Conservation (phyloP, 53 echinoderm and acorn worm genomes). For the Hippasteria phrygiana region DNA sequence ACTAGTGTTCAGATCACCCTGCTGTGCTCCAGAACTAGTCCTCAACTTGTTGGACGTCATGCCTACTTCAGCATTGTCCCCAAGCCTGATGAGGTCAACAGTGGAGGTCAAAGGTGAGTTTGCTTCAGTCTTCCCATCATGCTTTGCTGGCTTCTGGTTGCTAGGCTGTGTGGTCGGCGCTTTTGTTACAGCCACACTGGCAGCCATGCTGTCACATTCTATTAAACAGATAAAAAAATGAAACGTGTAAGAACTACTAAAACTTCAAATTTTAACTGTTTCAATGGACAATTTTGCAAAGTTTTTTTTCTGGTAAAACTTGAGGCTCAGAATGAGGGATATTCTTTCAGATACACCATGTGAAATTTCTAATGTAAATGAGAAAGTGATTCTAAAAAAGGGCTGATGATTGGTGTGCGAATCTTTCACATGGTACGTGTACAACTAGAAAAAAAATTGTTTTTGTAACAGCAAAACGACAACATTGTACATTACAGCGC, state of each 20-base stretch:
- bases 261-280: too few relatives aligned
- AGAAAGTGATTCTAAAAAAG: too few relatives aligned
- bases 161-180: constrained; percentile 28
- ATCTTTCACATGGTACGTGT: too few relatives aligned
- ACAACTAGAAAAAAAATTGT: too few relatives aligned
- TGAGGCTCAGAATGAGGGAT: too few relatives aligned
- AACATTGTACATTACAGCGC: too few relatives aligned
- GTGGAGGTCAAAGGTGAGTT: neutral
- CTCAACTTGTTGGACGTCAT: neutral
- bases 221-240: neutral
- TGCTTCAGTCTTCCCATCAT: constrained; percentile 34
- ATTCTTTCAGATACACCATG: too few relatives aligned
- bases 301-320: too few relatives aligned
- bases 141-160: neutral
- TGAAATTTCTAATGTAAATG: too few relatives aligned
- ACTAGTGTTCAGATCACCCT: neutral
- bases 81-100: neutral
- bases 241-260: neutral
- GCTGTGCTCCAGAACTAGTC: neutral
- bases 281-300: too few relatives aligned
- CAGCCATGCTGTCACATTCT: constrained; percentile 48
- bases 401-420: too few relatives aligned
- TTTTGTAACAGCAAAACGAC: too few relatives aligned
- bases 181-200: constrained; percentile 38
- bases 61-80: neutral